A percentile compares a stretch with the other conserved stretches of the same genome.
Evolutionary conservation across 2,797 vertebrate genomes (phyloP).

Genomic region (Hirundo rustica): DNA sequence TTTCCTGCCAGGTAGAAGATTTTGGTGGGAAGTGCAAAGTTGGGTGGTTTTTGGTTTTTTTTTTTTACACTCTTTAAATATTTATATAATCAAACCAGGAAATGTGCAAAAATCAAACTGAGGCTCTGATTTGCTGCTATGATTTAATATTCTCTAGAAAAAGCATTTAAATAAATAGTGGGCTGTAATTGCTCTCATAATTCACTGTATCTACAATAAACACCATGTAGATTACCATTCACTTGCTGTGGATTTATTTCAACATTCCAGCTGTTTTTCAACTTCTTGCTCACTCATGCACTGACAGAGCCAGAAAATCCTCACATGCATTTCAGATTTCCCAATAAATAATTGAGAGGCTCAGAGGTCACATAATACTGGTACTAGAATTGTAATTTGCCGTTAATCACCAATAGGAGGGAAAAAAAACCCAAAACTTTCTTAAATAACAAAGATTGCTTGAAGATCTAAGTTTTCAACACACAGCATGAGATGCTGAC

Average conservation of each 20-base stretch:
- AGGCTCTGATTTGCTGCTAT: not conserved
- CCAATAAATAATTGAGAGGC: not conserved
- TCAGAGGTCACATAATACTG: not conserved
- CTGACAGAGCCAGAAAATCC: not conserved
- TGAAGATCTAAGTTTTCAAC: not conserved
- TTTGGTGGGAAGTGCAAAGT: not conserved
- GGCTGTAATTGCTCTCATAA: slow-evolving; percentile 1
- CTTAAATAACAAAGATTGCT: not conserved
- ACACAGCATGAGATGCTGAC: not conserved
- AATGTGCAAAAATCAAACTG: not conserved
- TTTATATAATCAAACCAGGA: slow-evolving; percentile 33
- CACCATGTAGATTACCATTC: not conserved
- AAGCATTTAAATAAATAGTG: not conserved
- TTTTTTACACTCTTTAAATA: not conserved
- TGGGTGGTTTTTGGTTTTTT: no score
- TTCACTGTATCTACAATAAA: slow-evolving; percentile 62
- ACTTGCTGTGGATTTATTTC: slow-evolving; percentile 41
- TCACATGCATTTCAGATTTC: not conserved
- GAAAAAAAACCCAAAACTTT: not conserved
- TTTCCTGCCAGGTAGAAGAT: not conserved
- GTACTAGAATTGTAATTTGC: not conserved
- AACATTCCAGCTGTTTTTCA: not conserved
- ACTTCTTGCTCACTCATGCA: not conserved
- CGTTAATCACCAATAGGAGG: not conserved
- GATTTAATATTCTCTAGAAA: slow-evolving; percentile 15